Evolutionary conservation across 2,113 vertebrate genomes (phyloP).

Genomic region (Brachypteracias leptosomus): DNA sequence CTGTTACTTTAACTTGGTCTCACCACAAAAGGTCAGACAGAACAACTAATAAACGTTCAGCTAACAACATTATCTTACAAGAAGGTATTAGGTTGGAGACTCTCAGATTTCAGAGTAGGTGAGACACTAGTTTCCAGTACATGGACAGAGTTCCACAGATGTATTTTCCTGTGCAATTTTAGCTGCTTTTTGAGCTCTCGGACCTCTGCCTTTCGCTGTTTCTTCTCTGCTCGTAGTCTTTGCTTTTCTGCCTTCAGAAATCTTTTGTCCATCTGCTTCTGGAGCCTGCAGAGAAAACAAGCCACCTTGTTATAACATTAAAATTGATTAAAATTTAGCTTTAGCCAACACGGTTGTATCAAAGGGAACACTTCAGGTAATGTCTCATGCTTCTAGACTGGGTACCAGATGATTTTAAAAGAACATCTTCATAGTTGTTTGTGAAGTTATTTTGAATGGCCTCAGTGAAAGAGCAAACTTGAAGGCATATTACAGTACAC

Average conservation of each 20-base stretch:
- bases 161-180: conserved; percentile 91
- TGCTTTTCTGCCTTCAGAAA: conserved; percentile 96
- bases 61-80: conserved; percentile 65
- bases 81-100: conserved; percentile 62
- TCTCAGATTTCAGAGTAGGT: conserved; percentile 71
- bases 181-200: conserved; percentile 97
- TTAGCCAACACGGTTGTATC: not conserved
- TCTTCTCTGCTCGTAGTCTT: conserved; percentile 92
- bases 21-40: not conserved
- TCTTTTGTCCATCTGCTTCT: conserved; percentile 92
- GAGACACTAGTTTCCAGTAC: conserved; percentile 70
- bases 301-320: not conserved
- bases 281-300: conserved; percentile 78
- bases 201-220: conserved; percentile 93
- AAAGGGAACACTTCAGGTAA: not conserved
- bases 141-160: conserved; percentile 88
- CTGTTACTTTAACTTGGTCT: not conserved
- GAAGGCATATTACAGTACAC: not conserved
- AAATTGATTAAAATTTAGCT: not conserved
- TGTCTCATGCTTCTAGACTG: not conserved
- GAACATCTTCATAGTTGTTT: not conserved
- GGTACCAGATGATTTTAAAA: not conserved
- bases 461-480: not conserved
- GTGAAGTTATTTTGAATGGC: not conserved
- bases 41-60: not conserved